Evolutionary conservation across 1,140 invertebrate genomes (phyloP), one percentile per base, ranked within the genome.

Genomic region (Hylaeus volcanicus): DNA sequence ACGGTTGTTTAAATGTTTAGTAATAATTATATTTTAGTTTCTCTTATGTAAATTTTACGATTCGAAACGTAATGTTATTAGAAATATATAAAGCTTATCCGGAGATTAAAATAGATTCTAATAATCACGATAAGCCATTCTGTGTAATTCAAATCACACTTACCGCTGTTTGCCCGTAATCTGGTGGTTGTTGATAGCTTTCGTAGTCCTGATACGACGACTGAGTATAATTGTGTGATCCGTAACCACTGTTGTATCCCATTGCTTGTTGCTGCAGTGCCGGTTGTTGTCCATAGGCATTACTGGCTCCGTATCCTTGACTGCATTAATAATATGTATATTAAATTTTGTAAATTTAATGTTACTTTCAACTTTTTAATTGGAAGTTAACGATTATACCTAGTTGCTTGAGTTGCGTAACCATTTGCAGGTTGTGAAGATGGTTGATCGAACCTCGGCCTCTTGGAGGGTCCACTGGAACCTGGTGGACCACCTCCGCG

Each of bases 91-190:
- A 48, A 48, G 45, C 45, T 48, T 48, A 8, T 8, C 45, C 45
- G 5, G 8, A 48, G 45, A 48, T 8, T 48, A 48, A 48, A 48
- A 48, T 48, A 8, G 8, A 8, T 48, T 3, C 8, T 48, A 48
- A 48, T 48, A 5, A 48, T 48, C 8, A 5, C 45, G 8, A 48
- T 48, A 48, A 48, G 45, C 5, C 45, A 48, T 48, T 2, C 8
- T 48, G 8, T 48, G 45, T 12, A 5, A 11, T 6, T 37, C 1
- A 58, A 56, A 5, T 43, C 76, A 79, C 11, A 85, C 83, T 88
- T 89, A 93, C 93, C 77, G 92, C 88, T 73, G 92, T 88, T 87
- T 93, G 93, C 15, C 91, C 86, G 65, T 93, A 93, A 82, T 93
- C 93, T 48, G 92, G 89, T 60, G 92, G 90, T 55, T 92, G 91